Base-by-base conservation (phyloP, 2,888 invertebrate species). In the Liodrosophila aerea region DNA sequence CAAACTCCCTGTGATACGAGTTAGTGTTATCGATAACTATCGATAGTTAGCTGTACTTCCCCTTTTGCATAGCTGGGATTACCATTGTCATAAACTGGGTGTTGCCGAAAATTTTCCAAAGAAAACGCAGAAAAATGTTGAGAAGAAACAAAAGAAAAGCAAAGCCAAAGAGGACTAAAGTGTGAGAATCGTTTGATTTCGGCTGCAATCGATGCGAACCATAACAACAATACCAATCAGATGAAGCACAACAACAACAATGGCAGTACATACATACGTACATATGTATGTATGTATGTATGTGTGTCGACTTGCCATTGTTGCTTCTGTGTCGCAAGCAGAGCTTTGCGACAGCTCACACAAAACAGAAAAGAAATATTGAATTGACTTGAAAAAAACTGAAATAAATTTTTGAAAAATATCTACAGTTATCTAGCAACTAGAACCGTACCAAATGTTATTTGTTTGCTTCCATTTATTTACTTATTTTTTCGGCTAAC, bases 11-110 rank as follows among this genome's bases (percentile, higher is more conserved):
- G 22, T 5, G 3, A 22, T 5, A 22, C 5, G 5, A n/a, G n/a
- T n/a, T 22, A 4, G 22, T 22, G 22, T 22, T 22, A 22, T 22
- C 22, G 22, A 22, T 22, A 22, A 22, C 22, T 22, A 22, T 22
- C 22, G 22, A 22, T 22, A 22, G 31, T 47, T 16, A 7, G 30
- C 7, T 7, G n/a, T 8, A 50, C 54, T 63, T 74, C 44, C 45
- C n/a, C 3, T 22, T 22, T 5, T 22, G 22, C 22, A 37, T 58
- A 71, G 69, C 46, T 53, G 9, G 52, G 89, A 88, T 89, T 89
- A 89, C 89, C 89, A 89, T 89, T 89, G 89, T 89, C 89, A 89
- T 89, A 85, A 76, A 39, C 71, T 73, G 66, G 62, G 71, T 75
- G 70, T 60, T 64, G 67, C 67, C 47, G 65, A 61, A 74, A 58